These are phyloP conservation scores for Tipula unca DNA, from an alignment of 2,888 invertebrate species.

Conservation along the genomic window DNA sequence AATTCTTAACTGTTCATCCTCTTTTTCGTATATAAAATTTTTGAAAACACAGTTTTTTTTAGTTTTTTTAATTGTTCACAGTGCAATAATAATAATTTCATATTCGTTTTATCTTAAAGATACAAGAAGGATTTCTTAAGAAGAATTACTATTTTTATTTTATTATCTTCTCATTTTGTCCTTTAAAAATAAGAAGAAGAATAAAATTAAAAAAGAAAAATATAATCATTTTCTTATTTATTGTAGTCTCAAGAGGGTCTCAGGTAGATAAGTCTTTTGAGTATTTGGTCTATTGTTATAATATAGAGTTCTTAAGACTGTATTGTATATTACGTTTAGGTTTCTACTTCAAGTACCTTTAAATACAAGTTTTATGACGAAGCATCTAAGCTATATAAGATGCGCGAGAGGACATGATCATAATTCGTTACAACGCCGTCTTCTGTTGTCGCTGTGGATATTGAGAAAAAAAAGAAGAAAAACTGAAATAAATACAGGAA, in stretches of 20 bases:
- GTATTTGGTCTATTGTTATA: background rate
- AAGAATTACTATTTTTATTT: constrained; percentile 3
- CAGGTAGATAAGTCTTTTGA: constrained; percentile 8
- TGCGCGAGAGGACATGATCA: background rate
- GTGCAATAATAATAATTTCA: background rate
- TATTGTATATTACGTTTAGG: background rate
- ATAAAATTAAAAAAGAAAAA: background rate
- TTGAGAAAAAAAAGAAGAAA: background rate
- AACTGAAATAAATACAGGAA: background rate
- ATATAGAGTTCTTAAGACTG: background rate
- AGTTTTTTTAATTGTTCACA: background rate
- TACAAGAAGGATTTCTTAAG: background rate
- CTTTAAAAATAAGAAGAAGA: background rate
- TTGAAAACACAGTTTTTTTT: background rate
- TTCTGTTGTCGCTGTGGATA: background rate
- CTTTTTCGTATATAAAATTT: background rate
- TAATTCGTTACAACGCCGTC: background rate
- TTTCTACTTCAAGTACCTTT: background rate
- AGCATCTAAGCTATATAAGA: background rate
- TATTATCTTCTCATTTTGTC: background rate
- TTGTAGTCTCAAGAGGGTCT: background rate
- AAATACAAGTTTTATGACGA: background rate
- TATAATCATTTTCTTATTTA: background rate
- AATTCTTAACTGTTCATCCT: background rate
- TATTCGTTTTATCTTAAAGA: background rate